Percentiles rank a stretch among this genome's conserved stretches.
These are phyloP conservation scores for Acestrorhynchus altus DNA, from an alignment of 2,797 vertebrate species.

Conservation along the genomic window DNA sequence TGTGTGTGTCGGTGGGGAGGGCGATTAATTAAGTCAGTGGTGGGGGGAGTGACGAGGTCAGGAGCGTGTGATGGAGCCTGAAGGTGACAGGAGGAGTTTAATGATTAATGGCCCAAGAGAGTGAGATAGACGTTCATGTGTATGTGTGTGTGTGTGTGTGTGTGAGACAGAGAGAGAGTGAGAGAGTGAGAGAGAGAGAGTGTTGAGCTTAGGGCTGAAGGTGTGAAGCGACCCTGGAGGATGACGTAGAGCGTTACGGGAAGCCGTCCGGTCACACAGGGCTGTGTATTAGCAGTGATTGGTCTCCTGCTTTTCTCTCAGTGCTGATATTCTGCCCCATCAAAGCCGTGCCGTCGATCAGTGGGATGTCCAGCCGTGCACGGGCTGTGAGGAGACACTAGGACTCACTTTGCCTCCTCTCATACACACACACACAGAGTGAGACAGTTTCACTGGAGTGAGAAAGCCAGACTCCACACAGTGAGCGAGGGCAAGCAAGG, in stretches of 20 bases:
- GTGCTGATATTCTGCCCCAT: constrained; percentile 9
- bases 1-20: too few species aligned
- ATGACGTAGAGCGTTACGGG: constrained; percentile 27
- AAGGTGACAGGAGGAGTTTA: constrained; percentile 39
- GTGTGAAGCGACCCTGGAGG: constrained; percentile 29
- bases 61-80: constrained; percentile 16
- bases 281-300: neutral
- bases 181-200: constrained; percentile 6
- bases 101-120: constrained; percentile 52
- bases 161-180: neutral
- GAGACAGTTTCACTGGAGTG: constrained; percentile 7
- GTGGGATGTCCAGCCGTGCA: neutral
- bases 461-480: neutral
- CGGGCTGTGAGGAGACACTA: constrained; percentile 9
- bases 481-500: constrained; percentile 32
- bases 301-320: constrained; percentile 24
- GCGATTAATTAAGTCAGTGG: constrained; percentile 39
- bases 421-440: constrained; percentile 6
- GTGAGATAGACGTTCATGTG: constrained; percentile 10
- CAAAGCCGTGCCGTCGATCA: neutral
- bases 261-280: constrained; percentile 25
- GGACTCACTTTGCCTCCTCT: neutral
- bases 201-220: constrained; percentile 26
- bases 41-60: constrained; percentile 18
- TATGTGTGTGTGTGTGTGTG: constrained; percentile 25